Base-by-base conservation (phyloP, 2,113 vertebrate species). In the Lagenorhynchus albirostris region DNA sequence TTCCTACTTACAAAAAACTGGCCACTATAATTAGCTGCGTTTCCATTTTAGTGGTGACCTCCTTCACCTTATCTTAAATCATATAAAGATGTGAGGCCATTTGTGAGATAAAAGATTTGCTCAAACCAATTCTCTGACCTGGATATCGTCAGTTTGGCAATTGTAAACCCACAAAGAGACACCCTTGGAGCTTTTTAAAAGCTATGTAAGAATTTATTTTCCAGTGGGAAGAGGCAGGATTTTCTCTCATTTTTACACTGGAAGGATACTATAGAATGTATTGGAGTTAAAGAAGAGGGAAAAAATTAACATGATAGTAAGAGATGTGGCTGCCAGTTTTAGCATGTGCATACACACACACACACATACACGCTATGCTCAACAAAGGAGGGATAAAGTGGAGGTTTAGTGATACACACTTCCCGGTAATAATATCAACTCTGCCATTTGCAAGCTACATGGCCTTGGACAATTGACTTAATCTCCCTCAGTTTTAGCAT, bases 21-120 rank as follows among this genome's bases (percentile, higher is more conserved):
- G 38, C 60, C 81, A 76, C 76, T 81, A 38, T 91, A 96, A 95
- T 97, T 97, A 98, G 65, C 33, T n/a, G 0, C 53, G 68, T 95
- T 97, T 96, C 73, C 79, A 70, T 82, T 95, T 89, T 82, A 94
- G 50, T 86, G 26, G 68, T 89, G 73, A 44, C 84, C 63, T 94
- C 70, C 47, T 95, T 91, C 44, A 76, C 70, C 38, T 76, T 94
- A 88, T 81, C 53, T 92, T 76, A 95, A 68, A 95, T 96, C 90
- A 85, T 41, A 71, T 76, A 90, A 96, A 94, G 47, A 97, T 77
- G 7, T 68, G 25, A 88, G 65, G 23, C 55, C 83, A 53, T 85
- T 94, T 77, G 11, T 63, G 60, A 85, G 65, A 88, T 81, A 81
- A 96, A 79, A 84, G 63, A 23, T 74, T 96, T 92, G 77, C 41